A percentile compares a stretch with the other conserved stretches of the same genome.
Evolutionary conservation across 92 coral and sea anemone genomes (phyloP).

Genomic region (Scolanthus callimorphus): DNA sequence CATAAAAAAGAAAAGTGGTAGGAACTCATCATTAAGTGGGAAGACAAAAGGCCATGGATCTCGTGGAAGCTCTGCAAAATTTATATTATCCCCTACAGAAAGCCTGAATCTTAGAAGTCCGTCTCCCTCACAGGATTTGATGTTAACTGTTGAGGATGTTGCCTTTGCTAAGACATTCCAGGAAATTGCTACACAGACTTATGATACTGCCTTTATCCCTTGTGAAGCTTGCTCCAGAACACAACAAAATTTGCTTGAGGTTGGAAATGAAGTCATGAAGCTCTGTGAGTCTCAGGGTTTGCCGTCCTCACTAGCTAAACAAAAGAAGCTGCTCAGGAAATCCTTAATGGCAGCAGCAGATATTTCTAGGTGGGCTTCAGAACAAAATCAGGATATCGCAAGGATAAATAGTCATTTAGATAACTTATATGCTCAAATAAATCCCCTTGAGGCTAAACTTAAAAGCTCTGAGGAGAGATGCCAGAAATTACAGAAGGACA

Average conservation of each 20-base stretch:
- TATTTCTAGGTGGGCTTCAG: constrained; percentile 94
- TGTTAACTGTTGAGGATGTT: constrained; percentile 78
- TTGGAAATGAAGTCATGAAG: constrained; percentile 89
- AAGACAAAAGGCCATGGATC: constrained; percentile 50
- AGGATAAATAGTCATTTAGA: constrained; percentile 90
- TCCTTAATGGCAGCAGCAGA: constrained; percentile 97
- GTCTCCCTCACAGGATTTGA: constrained; percentile 67
- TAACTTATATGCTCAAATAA: constrained; percentile 91
- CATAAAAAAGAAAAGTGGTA: constrained; percentile 46
- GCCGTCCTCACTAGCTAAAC: constrained; percentile 95
- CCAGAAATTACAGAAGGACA: constrained; percentile 58
- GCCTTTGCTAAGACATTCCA: constrained; percentile 64
- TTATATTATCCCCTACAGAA: constrained; percentile 65
- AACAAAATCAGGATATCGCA: constrained; percentile 89
- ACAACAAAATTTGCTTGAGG: constrained; percentile 84
- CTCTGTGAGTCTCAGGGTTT: constrained; percentile 95
- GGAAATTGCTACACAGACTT: constrained; percentile 87
- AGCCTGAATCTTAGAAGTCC: constrained; percentile 63
- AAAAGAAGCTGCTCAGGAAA: constrained; percentile 84
- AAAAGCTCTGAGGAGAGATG: constrained; percentile 67
- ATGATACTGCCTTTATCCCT: constrained; percentile 95
- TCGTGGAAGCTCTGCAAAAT: constrained; percentile 75
- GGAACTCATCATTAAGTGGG: constrained; percentile 49
- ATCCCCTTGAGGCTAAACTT: constrained; percentile 87
- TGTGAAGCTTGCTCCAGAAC: constrained; percentile 98